Conservation (phyloP, 2,113 vertebrate genomes). For the Pionites leucogaster region DNA sequence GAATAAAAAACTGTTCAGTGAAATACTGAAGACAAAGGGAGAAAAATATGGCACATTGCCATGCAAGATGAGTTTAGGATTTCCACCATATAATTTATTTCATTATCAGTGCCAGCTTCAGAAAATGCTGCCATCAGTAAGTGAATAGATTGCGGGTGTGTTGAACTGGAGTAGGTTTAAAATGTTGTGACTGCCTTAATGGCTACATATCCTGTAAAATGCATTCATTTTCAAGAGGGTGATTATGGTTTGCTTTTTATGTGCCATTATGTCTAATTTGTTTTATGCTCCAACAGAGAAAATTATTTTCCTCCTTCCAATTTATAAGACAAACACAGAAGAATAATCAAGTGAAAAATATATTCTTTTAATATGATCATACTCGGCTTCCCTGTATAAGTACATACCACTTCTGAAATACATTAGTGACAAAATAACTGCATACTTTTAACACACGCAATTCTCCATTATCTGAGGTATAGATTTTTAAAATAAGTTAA, state of each 20-base stretch:
- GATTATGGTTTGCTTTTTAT: conserved; percentile 72
- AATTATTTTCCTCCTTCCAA: conserved; percentile 71
- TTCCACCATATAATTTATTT: conserved; percentile 49
- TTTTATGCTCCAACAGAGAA: conserved; percentile 72
- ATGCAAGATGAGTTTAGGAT: conserved; percentile 41
- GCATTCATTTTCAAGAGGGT: conserved; percentile 67
- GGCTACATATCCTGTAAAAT: conserved; percentile 60
- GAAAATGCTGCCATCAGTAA: conserved; percentile 45
- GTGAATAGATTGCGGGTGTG: background rate
- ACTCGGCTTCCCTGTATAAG: background rate
- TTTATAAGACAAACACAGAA: conserved; percentile 70
- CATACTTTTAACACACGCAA: background rate
- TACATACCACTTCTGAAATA: conserved; percentile 20
- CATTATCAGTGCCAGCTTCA: conserved; percentile 52
- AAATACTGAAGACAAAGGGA: conserved; percentile 20
- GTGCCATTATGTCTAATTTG: conserved; percentile 76
- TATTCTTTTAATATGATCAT: conserved; percentile 67
- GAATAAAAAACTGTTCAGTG: conserved; percentile 8
- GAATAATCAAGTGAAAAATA: conserved; percentile 65
- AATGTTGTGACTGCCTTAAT: conserved; percentile 68
- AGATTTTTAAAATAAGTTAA: conserved; percentile 14
- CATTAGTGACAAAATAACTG: conserved; percentile 17
- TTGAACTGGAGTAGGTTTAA: conserved; percentile 57
- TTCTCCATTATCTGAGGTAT: background rate
- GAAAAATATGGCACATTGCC: background rate